phyloP scores from a whole-genome alignment of 2,113 vertebrate genomes.

The Falco punctatus region DNA sequence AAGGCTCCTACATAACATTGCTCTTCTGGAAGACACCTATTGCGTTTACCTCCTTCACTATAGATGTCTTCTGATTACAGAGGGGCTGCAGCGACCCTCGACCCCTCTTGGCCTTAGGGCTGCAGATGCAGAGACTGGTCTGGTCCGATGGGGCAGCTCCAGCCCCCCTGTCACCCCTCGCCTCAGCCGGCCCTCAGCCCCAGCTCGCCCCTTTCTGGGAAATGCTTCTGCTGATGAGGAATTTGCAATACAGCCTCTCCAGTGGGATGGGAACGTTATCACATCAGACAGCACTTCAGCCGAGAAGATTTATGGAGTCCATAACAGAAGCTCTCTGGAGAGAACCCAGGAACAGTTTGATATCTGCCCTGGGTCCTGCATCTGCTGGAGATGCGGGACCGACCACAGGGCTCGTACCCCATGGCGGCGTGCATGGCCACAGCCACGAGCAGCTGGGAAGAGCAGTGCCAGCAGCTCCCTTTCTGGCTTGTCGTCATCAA shows the following conservation, averaged over 20 bases:
- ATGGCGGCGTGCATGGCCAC: accelerated
- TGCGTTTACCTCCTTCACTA: not conserved
- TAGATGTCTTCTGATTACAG: accelerated
- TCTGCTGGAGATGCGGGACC: not conserved
- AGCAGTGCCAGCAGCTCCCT: not conserved
- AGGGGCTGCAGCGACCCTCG: accelerated
- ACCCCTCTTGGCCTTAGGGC: no score
- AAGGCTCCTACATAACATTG: no score
- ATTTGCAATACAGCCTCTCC: not conserved
- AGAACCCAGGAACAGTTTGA: not conserved
- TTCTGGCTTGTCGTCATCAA: slow-evolving; percentile 13
- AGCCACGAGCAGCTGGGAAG: not conserved
- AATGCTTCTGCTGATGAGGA: not conserved
- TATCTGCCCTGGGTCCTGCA: not conserved
- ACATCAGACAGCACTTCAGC: not conserved
- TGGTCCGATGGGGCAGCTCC: not conserved
- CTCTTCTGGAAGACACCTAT: not conserved
- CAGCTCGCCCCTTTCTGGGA: not conserved
- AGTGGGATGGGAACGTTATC: not conserved
- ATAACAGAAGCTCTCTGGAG: not conserved
- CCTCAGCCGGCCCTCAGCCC: not conserved
- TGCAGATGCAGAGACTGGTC: not conserved
- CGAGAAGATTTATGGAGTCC: not conserved
- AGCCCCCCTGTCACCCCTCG: accelerated
- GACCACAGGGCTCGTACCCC: not conserved